Evolutionary conservation across 2,888 invertebrate genomes (phyloP).

Genomic region (Melinaea menophilus): DNA sequence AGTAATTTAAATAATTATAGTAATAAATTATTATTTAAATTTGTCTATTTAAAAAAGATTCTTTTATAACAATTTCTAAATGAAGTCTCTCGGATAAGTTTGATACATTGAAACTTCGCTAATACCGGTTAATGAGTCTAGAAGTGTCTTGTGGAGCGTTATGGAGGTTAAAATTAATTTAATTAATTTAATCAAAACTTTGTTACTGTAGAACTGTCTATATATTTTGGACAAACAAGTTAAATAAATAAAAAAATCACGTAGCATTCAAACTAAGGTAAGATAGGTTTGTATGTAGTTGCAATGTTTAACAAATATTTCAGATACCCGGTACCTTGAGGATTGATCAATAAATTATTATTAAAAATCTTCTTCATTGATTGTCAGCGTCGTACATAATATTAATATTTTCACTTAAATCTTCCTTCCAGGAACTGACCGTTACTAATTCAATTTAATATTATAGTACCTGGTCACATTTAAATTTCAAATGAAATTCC

Average conservation of each 20-base stretch:
- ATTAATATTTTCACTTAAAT: no score
- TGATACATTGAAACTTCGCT: not conserved
- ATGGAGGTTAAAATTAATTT: not conserved
- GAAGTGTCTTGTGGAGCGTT: not conserved
- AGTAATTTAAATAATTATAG: not conserved
- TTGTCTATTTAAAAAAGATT: not conserved
- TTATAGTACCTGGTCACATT: not conserved
- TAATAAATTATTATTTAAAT: not conserved
- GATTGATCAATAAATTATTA: no score
- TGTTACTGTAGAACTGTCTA: not conserved
- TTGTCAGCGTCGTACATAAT: no score
- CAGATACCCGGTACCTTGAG: no score
- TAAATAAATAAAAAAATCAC: no score
- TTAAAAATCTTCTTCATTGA: no score
- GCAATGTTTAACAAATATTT: no score
- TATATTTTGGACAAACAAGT: not conserved
- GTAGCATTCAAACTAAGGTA: no score
- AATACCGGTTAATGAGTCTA: not conserved
- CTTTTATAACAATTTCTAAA: not conserved
- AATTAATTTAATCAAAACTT: constrained; percentile 5
- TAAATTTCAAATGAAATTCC: constrained; percentile 3
- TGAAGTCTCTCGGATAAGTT: not conserved
- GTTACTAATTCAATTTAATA: no score
- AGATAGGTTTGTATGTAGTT: no score
- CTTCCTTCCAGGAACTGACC: no score